These are phyloP conservation scores for Pilophorus perplexus DNA, from an alignment of 2,888 invertebrate species.

Conservation along the genomic window DNA sequence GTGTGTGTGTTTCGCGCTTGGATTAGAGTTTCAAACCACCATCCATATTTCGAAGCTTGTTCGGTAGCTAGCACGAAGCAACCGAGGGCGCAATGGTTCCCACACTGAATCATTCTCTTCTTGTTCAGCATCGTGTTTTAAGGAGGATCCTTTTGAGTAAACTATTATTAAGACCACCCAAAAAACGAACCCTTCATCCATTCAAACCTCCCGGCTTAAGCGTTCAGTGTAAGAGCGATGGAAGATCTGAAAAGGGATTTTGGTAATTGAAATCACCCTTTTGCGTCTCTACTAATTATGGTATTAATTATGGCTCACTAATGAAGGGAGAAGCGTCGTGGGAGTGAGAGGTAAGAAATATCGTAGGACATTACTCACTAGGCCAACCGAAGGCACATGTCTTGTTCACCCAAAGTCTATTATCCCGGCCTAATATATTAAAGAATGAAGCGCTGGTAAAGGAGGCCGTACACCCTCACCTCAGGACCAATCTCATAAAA, in stretches of 20 bases:
- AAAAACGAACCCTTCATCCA: slow-evolving; percentile 16
- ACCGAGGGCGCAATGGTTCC: too few species aligned
- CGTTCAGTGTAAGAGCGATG: neutral
- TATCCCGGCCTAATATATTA: slow-evolving; percentile 27
- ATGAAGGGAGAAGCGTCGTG: slow-evolving; percentile 37
- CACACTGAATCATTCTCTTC: too few species aligned
- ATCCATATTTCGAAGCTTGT: too few species aligned
- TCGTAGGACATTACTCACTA: slow-evolving; percentile 30
- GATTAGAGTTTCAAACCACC: too few species aligned
- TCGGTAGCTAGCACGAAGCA: too few species aligned
- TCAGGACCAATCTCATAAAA: slow-evolving; percentile 4
- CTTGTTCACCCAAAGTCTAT: slow-evolving; percentile 35
- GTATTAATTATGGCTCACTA: slow-evolving; percentile 37
- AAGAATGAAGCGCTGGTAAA: slow-evolving; percentile 17
- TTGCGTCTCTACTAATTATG: slow-evolving; percentile 33
- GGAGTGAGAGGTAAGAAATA: slow-evolving; percentile 37
- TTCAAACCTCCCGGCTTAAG: slow-evolving; percentile 21
- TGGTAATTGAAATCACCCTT: slow-evolving; percentile 38
- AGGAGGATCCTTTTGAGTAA: slow-evolving; percentile 15
- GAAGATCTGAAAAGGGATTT: neutral
- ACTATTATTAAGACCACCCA: slow-evolving; percentile 33
- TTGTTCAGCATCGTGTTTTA: slow-evolving; percentile 18
- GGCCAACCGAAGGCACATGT: slow-evolving; percentile 28
- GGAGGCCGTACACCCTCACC: neutral
- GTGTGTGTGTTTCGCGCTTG: too few species aligned